Evolutionary conservation across 2,888 invertebrate genomes (phyloP).

Genomic region (Melinaea marsaeus): DNA sequence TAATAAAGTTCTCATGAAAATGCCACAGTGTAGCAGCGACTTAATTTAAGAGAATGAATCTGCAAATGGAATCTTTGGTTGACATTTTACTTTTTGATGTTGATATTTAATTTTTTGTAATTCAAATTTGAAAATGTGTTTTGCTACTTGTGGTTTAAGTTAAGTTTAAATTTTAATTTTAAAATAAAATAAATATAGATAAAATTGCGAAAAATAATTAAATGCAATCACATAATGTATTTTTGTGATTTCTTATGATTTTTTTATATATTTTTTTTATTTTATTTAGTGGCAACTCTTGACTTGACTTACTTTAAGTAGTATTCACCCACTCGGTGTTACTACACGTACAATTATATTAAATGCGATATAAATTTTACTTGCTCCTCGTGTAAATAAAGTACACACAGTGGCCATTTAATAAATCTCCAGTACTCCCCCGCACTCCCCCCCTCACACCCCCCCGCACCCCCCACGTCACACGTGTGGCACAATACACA

Average conservation of each 20-base stretch:
- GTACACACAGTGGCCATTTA: constrained; percentile 57
- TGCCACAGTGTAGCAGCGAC: constrained; percentile 60
- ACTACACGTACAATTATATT: constrained; percentile 29
- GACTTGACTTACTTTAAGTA: constrained; percentile 10
- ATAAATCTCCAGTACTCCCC: constrained; percentile 61
- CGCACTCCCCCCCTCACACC: constrained; percentile 35
- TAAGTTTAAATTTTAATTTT: too few species aligned
- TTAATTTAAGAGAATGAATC: constrained; percentile 66
- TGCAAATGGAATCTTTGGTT: constrained; percentile 56
- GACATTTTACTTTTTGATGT: constrained; percentile 29
- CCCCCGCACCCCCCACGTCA: too few species aligned
- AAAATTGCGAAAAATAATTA: too few species aligned
- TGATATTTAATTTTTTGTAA: constrained; percentile 22
- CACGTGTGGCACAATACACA: too few species aligned
- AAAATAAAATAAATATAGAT: too few species aligned
- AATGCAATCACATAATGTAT: too few species aligned
- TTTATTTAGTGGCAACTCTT: too few species aligned
- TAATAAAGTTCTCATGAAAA: constrained; percentile 69
- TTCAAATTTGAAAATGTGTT: not conserved
- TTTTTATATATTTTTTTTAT: too few species aligned
- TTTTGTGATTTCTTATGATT: too few species aligned
- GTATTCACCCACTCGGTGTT: not conserved
- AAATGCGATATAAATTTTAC: constrained; percentile 53
- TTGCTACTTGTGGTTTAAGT: not conserved
- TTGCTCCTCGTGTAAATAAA: constrained; percentile 30